Base-by-base conservation (phyloP, 2,888 invertebrate species). In the Sphaerophoria rueppellii region DNA sequence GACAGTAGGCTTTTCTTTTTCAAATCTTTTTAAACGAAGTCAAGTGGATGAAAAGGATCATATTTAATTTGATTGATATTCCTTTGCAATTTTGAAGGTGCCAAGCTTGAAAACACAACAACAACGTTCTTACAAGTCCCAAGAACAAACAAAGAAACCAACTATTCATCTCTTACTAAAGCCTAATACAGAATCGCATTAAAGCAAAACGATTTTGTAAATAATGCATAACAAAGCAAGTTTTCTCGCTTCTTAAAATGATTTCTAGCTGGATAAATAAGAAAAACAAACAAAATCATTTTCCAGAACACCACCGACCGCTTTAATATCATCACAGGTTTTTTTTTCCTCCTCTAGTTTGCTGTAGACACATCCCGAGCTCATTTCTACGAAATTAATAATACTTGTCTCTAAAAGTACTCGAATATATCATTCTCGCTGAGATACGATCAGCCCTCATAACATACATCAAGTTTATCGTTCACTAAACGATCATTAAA, bases 391-490 rank as follows among this genome's bases (percentile, higher is more conserved):
- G 67, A 67, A 67, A 40, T 54, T 46, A 54, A 67, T 32, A 48
- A 48, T 67, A 40, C 67, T 67, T 43, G 52, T 54, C 67, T 54
- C 37, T 65, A n/a, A 14, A 67, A 54, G 54, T 54, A 67, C 52
- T 79, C 34, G 60, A 54, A 79, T 67, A 72, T 73, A 78, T 73
- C 69, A 69, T 79, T 67, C 35, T n/a, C 54, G 16, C n/a, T 43
- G 32, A 46, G 52, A 55, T 73, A 79, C 48, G 46, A 40, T 61
- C 54, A 73, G 16, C 60, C 60, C 73, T 16, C 65, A 60, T 71
- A 81, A 65, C 81, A 76, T 81, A 37, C 75, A 81, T 81, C 81
- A 81, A 75, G 37, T 72, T 72, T 71, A 81, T 81, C 75, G 60
- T 48, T 54, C 58, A 63, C 43, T 67, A 81, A 81, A 81, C 71